Base-by-base conservation (phyloP, 2,113 vertebrate species). In the Cettia cetti region DNA sequence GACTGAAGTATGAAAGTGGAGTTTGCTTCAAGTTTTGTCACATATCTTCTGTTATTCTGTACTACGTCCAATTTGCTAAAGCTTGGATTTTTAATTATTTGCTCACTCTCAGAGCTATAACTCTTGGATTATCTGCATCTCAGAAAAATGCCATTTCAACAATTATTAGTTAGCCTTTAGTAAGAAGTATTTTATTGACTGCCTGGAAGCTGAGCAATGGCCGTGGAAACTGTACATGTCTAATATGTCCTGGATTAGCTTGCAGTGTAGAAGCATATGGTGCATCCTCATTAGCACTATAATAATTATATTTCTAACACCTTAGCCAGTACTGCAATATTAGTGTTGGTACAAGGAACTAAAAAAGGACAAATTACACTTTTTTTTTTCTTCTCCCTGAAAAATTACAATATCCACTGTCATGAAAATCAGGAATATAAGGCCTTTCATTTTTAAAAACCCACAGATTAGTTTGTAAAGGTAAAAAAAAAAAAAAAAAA, bases 371-470 rank as follows among this genome's bases (percentile, higher is more conserved):
- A 52, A 83, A 61, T 49, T 15, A 8, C 5, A 13, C 50, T 80
- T 80, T 40, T 82, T 61, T 50, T 4, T 59, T 31, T 37, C 26
- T 3, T 13, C 6, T 5, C 24, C 5, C 9, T 16, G 35, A 14
- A 77, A 90, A 76, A 54, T 56, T 0, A 8, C 15, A 59, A 31
- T 20, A 69, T 14, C 7, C 10, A 31, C 27, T 47, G 11, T n/a
- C 3, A 40, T 5, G 13, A 16, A 78, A 75, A 66, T 69, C 33
- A 64, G 13, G 5, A 63, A 20, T 56, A 23, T 39, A 21, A 69
- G 60, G 4, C 2, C 2, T 66, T 44, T 30, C 0, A 0, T 54
- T 81, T 37, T 44, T 27, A 35, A 69, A 60, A 65, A n/a, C 1
- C 0, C 2, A 19, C 5, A 30, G 1, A 22, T n/a, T 75, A 37